phyloP scores from a whole-genome alignment of 2,888 invertebrate species.

The Tachina fera region DNA sequence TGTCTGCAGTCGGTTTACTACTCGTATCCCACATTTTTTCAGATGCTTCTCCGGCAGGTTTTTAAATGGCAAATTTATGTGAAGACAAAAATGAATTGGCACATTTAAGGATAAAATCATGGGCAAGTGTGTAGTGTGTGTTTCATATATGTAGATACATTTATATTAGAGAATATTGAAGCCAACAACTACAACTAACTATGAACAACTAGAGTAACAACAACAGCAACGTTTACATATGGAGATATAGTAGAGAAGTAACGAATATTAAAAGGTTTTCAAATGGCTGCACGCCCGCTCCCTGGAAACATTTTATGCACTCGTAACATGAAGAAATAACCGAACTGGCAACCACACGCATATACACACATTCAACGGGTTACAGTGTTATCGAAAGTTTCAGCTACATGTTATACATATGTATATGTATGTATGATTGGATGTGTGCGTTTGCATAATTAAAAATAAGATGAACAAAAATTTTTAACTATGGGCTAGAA shows the following conservation, averaged over 20 bases:
- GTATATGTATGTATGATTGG: slow-evolving; percentile 39
- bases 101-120: slow-evolving; percentile 15
- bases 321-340: slow-evolving; percentile 9
- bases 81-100: neutral
- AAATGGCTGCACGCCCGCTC: slow-evolving; percentile 50
- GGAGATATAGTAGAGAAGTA: slow-evolving; percentile 49
- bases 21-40: no score
- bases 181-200: slow-evolving; percentile 59
- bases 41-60: neutral
- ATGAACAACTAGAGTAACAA: slow-evolving; percentile 39
- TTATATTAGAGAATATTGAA: slow-evolving; percentile 69
- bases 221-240: slow-evolving; percentile 32
- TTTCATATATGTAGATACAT: slow-evolving; percentile 38
- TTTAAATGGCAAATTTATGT: neutral
- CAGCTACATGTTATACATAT: slow-evolving; percentile 3
- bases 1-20: no score
- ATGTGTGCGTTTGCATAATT: slow-evolving; percentile 66
- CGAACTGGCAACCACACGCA: slow-evolving; percentile 16
- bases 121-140: slow-evolving; percentile 36
- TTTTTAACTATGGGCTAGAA: slow-evolving; percentile 70
- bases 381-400: slow-evolving; percentile 45
- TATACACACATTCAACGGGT: slow-evolving; percentile 4
- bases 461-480: slow-evolving; percentile 70
- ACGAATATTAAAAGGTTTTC: slow-evolving; percentile 60
- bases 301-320: slow-evolving; percentile 30